Conservation (phyloP, 2,113 vertebrate genomes). For the Lethenteron camtschaticum region DNA sequence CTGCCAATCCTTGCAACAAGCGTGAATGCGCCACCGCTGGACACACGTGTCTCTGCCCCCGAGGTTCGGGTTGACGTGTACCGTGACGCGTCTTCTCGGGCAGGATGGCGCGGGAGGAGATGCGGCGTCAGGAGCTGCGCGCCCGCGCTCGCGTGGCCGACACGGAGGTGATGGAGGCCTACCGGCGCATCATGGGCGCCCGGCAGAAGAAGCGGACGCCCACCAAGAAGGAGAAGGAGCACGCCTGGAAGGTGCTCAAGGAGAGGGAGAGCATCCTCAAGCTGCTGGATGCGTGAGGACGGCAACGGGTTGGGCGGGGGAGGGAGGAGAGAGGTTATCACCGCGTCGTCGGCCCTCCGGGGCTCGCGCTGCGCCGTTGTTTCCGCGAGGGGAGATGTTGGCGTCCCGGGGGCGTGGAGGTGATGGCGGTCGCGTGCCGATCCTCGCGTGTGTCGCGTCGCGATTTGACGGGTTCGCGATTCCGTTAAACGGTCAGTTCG, state of each 20-base stretch:
- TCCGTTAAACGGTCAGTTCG: too few relatives aligned
- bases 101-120: slow-evolving; percentile 76
- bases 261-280: slow-evolving; percentile 91
- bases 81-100: not conserved
- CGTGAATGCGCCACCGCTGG: too few relatives aligned
- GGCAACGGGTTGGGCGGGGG: not conserved
- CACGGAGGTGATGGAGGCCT: slow-evolving; percentile 95
- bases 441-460: too few relatives aligned
- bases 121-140: slow-evolving; percentile 74
- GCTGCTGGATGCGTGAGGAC: slow-evolving; percentile 46
- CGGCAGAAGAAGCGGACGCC: slow-evolving; percentile 92
- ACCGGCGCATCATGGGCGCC: slow-evolving; percentile 94
- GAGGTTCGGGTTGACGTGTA: too few relatives aligned
- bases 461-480: too few relatives aligned
- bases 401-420: too few relatives aligned
- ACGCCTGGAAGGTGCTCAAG: slow-evolving; percentile 87
- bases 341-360: too few relatives aligned
- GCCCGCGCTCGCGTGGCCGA: slow-evolving; percentile 79
- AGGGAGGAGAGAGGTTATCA: not conserved
- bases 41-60: too few relatives aligned
- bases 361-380: too few relatives aligned
- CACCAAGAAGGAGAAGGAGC: slow-evolving; percentile 93
- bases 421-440: too few relatives aligned
- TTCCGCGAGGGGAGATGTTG: too few relatives aligned
- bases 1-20: too few relatives aligned